phyloP scores from a whole-genome alignment of 2,113 vertebrate genomes.

The Proterorhinus semilunaris region DNA sequence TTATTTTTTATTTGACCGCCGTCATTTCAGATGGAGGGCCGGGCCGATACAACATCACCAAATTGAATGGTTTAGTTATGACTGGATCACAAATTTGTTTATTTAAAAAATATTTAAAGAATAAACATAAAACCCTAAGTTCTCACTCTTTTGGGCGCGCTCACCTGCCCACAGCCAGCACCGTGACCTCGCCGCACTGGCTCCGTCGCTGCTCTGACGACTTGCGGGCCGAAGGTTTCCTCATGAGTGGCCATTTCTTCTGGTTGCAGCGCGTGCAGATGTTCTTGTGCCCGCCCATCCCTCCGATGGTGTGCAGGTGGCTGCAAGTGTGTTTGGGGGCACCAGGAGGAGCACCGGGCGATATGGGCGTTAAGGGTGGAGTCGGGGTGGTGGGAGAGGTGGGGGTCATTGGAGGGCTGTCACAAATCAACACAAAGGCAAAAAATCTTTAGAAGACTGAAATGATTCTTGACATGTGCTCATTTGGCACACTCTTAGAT shows the following conservation, averaged over 20 bases:
- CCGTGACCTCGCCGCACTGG: conserved; percentile 84
- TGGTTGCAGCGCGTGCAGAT: conserved; percentile 89
- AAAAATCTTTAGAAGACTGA: too few relatives aligned
- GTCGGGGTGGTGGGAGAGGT: conserved; percentile 72
- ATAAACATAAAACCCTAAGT: too few relatives aligned
- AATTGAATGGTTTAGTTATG: too few relatives aligned
- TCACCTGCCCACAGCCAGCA: conserved; percentile 94
- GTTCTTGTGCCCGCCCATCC: conserved; percentile 76
- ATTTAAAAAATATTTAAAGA: too few relatives aligned
- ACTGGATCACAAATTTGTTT: too few relatives aligned
- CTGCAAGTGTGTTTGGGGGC: conserved; percentile 84
- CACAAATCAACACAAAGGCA: conserved; percentile 19
- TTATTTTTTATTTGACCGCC: too few relatives aligned
- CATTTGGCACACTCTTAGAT: too few relatives aligned
- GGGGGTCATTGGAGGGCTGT: conserved; percentile 81
- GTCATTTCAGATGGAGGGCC: too few relatives aligned
- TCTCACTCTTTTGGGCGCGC: conserved; percentile 6
- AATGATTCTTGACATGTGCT: too few relatives aligned
- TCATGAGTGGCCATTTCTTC: conserved; percentile 89
- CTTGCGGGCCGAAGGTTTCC: conserved; percentile 69
- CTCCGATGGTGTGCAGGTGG: conserved; percentile 92
- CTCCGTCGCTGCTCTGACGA: conserved; percentile 70
- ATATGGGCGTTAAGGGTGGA: conserved; percentile 72
- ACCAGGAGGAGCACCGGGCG: conserved; percentile 57
- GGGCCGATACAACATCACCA: too few relatives aligned